Evolutionary conservation across 2,113 vertebrate genomes (phyloP).

Genomic region (Stercorarius parasiticus): DNA sequence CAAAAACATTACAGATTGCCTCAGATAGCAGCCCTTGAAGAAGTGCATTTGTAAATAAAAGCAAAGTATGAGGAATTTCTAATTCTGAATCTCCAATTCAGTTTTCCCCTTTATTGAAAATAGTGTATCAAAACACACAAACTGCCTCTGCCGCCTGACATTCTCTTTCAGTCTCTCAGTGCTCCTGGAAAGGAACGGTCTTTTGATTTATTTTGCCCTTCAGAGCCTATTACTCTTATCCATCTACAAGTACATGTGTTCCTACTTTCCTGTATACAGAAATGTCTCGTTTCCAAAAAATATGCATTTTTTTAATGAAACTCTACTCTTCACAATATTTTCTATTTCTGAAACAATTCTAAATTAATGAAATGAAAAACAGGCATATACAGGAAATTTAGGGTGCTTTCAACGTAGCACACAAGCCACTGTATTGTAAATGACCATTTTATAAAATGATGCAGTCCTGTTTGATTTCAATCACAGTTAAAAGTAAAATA

Average conservation of each 20-base stretch:
- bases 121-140: not conserved
- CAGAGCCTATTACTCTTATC: not conserved
- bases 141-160: not conserved
- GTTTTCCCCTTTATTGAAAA: not conserved
- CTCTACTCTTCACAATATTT: not conserved
- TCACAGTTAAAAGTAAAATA: slow-evolving; percentile 76
- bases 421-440: slow-evolving; percentile 30
- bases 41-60: slow-evolving; percentile 13
- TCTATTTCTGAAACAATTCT: slow-evolving; percentile 37
- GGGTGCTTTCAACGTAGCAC: slow-evolving; percentile 2
- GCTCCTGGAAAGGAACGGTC: not conserved
- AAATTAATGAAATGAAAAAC: slow-evolving; percentile 39
- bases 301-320: not conserved
- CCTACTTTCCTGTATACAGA: not conserved
- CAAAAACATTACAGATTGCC: not conserved
- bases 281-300: not conserved
- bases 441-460: slow-evolving; percentile 59
- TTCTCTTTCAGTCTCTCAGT: not conserved
- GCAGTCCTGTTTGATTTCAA: slow-evolving; percentile 62
- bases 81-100: not conserved
- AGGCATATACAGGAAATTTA: slow-evolving; percentile 34
- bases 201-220: slow-evolving; percentile 35
- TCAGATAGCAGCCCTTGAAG: not conserved
- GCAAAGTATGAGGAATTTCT: not conserved
- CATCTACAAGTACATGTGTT: not conserved